Base-by-base conservation (phyloP, 23 tunicate genomes). In the Botrylloides violaceus region DNA sequence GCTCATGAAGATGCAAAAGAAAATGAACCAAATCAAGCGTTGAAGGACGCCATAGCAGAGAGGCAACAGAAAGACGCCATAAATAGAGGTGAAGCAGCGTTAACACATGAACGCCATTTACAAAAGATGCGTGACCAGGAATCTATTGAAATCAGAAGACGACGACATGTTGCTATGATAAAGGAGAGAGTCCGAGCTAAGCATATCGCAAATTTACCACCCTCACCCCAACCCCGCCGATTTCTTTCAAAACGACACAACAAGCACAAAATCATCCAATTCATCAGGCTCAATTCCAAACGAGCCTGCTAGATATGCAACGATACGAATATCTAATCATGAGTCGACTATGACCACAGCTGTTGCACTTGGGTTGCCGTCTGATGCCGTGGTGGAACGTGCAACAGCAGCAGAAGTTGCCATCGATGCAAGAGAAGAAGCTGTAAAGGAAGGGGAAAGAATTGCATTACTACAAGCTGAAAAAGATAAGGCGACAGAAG, bases 141-240 rank as follows among this genome's bases (percentile, higher is more conserved):
- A 61, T 24, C 74, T 24, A 64, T 36, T 22, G 71, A 59, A 23
- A 31, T 30, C 2, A 6, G 76, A 24, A 56, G 65, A n/a, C 75
- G 76, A 0, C 34, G 70, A 53, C 66, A 61, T 55, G 28, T 78
- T 4, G 92, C 82, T 26, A 32, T 65, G 49, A 71, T 79, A 12
- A 84, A 84, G 32, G 92, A 84, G 31, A 79, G 56, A n/a, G 30
- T 84, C n/a, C 83, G 92, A 36, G 92, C 92, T 2, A 84, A 78
- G 37, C 83, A 81, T 21, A 78, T 84, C 2, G 92, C 92, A 3
- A 78, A 62, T 65, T 37, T 84, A 35, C 92, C 92, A 1, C 66
- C 64, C 74, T 31, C 58, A 71, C 35, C 70, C 32, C 1, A 53
- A 32, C 33, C 66, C 73, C 0, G 73, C 78, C 7, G 79, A 80